Evolutionary conservation across 2,888 invertebrate species (phyloP), one percentile per base, ranked within the genome.

Genomic region (Ophraella communa): DNA sequence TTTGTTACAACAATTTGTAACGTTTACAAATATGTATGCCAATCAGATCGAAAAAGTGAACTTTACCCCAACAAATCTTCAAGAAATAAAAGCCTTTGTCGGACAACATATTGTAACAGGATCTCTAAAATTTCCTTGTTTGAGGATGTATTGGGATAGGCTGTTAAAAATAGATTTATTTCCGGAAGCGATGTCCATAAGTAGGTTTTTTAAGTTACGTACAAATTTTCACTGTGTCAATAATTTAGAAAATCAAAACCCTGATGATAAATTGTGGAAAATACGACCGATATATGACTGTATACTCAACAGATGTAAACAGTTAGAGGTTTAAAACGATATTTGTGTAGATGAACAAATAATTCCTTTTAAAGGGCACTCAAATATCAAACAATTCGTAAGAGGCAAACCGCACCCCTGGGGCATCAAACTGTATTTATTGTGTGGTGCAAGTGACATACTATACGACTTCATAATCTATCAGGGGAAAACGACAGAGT

Each of bases 291-390:
- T 55, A 21, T 55, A 30, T 24, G 39, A 42, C 23, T 55, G 42
- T 2, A 27, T 51, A 51, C 42, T 56, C 18, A 57, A 45, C n/a
- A 47, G 30, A 57, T 58, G 58, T 11, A 58, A 23, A 21, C 35
- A 58, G 39, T 18, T 49, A 51, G 49, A 49, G 10, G 23, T 24
- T 0, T n/a, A 51, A 23, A 23, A 11, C 4, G 24, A 51, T 51
- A 24, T 24, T 24, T 24, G 51, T 24, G 24, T 24, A 27, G 27
- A 27, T 27, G 27, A 27, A 10, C 27, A 27, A 10, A 27, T 27
- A 10, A 10, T 27, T 7, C 27, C n/a, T n/a, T 27, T 27, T 24
- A 24, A 27, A 27, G 51, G 51, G 59, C 63, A 33, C 33, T 33
- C n/a, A 3, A 33, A 33, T 10, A 33, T 33, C 10, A 33, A 33